Base-by-base conservation (phyloP, 2,113 vertebrate genomes). In the Amphiprion ocellaris region DNA sequence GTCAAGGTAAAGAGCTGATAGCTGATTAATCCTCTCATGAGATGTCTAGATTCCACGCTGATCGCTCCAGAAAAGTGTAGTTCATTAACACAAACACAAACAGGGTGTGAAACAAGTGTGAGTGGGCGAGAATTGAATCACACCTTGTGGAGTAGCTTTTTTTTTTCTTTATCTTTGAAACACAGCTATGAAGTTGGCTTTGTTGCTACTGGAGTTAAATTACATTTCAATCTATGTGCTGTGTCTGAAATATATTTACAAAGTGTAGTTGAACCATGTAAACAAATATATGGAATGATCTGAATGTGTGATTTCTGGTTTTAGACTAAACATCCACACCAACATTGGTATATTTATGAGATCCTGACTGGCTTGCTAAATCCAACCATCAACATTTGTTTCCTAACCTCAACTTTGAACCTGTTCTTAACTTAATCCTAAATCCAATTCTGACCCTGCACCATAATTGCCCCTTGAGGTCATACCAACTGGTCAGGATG, bases 151-250 rank as follows among this genome's bases (percentile, higher is more conserved):
- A 54, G 49, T 37, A 23, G 24, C 16, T 11, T 71, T 61, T 83
- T 72, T 10, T 16, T 19, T 26, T 26, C 6, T 47, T 41, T 62
- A 5, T 26, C 26, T 26, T 26, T 26, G 26, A n/a, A 66, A 47
- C 53, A 44, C 8, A 58, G 59, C 44, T 55, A 55, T 46, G 47
- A 47, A 63, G 62, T 39, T 28, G 26, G 50, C 53, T 41, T 24
- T 54, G 62, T 33, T 83, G 55, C 58, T 81, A 46, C 69, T 78
- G 33, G 5, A 65, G 30, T 78, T 82, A 65, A 65, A 82, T 78
- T 55, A 84, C 87, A 92, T 92, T 90, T 92, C 90, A 89, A 70
- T 83, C 23, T 39, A 65, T 75, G 61, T 62, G 60, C 62, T 76
- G 86, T 84, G 64, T 79, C 72, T 60, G 53, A 60, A 76, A 82